phyloP scores from a whole-genome alignment of 2,888 invertebrate species.

The Parasteatoda lunata region DNA sequence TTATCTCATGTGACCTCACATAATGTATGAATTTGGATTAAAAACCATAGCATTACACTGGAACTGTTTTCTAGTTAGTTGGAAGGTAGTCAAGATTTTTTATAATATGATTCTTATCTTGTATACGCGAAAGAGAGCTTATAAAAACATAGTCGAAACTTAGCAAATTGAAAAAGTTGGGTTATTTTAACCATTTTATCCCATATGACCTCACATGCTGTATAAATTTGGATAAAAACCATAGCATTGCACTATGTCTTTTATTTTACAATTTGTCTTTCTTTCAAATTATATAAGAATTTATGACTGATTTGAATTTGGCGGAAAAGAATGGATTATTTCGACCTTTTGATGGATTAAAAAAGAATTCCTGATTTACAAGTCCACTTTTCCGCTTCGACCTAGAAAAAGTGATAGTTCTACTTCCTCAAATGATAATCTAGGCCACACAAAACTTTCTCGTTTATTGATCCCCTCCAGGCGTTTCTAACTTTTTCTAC shows the following conservation, averaged over 20 bases:
- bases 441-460: constrained; percentile 19
- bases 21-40: too few relatives aligned
- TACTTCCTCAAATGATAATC: constrained; percentile 30
- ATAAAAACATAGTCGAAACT: too few relatives aligned
- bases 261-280: not conserved
- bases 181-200: too few relatives aligned
- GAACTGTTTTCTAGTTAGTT: too few relatives aligned
- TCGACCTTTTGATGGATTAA: not conserved
- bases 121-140: too few relatives aligned
- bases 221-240: not conserved
- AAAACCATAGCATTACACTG: too few relatives aligned
- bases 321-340: not conserved
- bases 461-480: constrained; percentile 1
- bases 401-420: constrained; percentile 27
- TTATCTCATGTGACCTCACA: too few relatives aligned
- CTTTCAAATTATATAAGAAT: not conserved
- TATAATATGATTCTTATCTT: too few relatives aligned
- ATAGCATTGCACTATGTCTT: not conserved
- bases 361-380: not conserved
- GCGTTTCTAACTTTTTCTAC: constrained; percentile 68
- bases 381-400: constrained; percentile 26
- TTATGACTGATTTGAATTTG: not conserved
- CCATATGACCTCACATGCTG: too few relatives aligned
- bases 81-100: too few relatives aligned
- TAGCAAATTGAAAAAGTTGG: too few relatives aligned